Evolutionary conservation across 1,140 invertebrate species (phyloP), one percentile per base, ranked within the genome.

Genomic region (Ceratina calcarata): DNA sequence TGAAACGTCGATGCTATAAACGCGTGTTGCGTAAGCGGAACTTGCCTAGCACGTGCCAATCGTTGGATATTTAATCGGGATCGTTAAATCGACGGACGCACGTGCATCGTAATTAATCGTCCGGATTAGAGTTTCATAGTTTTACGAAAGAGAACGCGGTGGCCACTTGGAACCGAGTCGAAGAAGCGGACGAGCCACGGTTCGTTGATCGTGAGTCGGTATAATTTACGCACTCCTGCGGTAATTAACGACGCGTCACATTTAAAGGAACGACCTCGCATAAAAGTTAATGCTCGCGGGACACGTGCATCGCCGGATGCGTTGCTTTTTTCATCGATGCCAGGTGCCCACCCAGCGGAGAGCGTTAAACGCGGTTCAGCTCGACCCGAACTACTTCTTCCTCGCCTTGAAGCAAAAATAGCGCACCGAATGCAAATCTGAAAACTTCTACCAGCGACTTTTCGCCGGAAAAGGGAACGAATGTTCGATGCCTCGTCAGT

Each of bases 331-430:
- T 58, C 67, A 22, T 49, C n/a, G n/a, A n/a, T 16, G 57, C 51
- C 37, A 53, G 68, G 67, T 71, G 77, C 27, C 27, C 61, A n/a
- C n/a, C n/a, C n/a, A n/a, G n/a, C n/a, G n/a, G n/a, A n/a, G n/a
- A n/a, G n/a, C n/a, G 70, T 66, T 73, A 57, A 49, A 57, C 27
- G 70, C 61, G 57, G 60, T 66, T 73, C 69, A 55, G 49, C 61
- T 73, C 67, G 74, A 76, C 65, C 64, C 69, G 69, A 55, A 32
- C 58, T 64, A 79, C 70, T 79, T 66, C 61, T 74, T 74, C 57
- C 53, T 70, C 55, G 64, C 66, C 80, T 78, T 71, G 67, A 51
- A 20, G n/a, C 49, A 51, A 49, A 78, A 78, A 78, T 78, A 78
- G 74, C 64, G 3, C 10, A 57, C 45, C 32, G 55, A 37, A 6